Conservation (phyloP, 2,113 vertebrate species). For the Ceuthmochares aereus region DNA sequence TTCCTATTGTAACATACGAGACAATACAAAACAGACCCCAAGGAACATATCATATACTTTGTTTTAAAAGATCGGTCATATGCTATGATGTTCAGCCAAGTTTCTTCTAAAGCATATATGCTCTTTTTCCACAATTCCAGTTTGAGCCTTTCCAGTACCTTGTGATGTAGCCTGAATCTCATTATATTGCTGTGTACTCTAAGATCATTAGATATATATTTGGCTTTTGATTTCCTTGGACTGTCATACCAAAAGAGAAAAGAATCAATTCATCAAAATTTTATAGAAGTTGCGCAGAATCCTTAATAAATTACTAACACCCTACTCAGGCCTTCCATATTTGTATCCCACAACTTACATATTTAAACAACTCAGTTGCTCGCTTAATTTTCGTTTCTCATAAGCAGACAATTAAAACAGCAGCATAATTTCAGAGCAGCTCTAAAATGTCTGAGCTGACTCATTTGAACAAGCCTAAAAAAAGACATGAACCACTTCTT, state of each 20-base stretch:
- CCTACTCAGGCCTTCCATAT: not conserved
- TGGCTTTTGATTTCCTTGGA: not conserved
- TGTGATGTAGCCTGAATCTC: not conserved
- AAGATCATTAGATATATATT: not conserved
- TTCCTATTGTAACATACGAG: not conserved
- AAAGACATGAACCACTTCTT: not conserved
- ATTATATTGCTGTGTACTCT: not conserved
- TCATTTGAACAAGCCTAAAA: not conserved
- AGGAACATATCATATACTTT: not conserved
- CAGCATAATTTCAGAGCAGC: not conserved
- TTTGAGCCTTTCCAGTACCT: not conserved
- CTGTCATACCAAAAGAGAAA: not conserved
- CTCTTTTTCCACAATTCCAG: not conserved
- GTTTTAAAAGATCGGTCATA: not conserved
- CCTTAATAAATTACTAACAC: not conserved
- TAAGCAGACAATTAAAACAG: not conserved
- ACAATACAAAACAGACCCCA: not conserved
- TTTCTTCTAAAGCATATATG: not conserved
- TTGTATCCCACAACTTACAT: not conserved
- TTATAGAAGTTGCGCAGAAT: not conserved
- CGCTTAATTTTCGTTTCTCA: not conserved
- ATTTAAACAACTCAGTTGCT: not conserved
- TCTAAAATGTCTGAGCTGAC: slow-evolving; percentile 25
- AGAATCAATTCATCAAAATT: not conserved
- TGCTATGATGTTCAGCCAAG: not conserved